phyloP scores from a whole-genome alignment of 2,888 invertebrate species.

The Fragum whitleyi region DNA sequence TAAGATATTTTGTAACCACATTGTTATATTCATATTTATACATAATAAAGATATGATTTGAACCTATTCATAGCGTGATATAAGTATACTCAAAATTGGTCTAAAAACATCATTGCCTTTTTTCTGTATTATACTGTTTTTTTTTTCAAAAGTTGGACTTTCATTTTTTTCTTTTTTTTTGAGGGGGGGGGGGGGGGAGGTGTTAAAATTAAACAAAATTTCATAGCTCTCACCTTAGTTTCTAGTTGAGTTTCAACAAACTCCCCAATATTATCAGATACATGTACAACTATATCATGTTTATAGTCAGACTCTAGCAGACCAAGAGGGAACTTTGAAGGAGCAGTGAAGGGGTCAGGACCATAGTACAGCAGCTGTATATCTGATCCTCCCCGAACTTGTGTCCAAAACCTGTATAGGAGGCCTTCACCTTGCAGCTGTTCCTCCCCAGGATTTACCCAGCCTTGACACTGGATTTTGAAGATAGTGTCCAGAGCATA shows the following conservation, averaged over 20 bases:
- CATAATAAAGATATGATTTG: no score
- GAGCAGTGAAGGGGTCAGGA: constrained; percentile 71
- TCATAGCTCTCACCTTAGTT: constrained; percentile 56
- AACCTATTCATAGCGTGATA: no score
- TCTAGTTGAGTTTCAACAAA: constrained; percentile 67
- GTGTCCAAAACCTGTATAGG: constrained; percentile 73
- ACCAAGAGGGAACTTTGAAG: constrained; percentile 71
- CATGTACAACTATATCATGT: constrained; percentile 69
- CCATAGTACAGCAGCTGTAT: constrained; percentile 75
- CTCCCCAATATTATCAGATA: constrained; percentile 75
- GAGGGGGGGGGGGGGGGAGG: no score
- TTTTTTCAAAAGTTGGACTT: no score
- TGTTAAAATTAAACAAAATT: no score
- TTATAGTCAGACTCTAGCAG: constrained; percentile 56
- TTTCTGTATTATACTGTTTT: no score
- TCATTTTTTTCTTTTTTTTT: no score
- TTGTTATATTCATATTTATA: no score
- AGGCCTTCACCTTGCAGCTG: constrained; percentile 65
- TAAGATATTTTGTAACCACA: no score
- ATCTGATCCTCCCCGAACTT: constrained; percentile 58
- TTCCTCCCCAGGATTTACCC: constrained; percentile 75
- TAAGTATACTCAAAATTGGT: no score
- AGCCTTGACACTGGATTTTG: constrained; percentile 70
- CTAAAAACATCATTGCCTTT: no score
- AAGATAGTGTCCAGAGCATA: constrained; percentile 70